These are phyloP conservation scores for Schizotus pectinicornis DNA, from an alignment of 2,888 invertebrate genomes.

Conservation along the genomic window DNA sequence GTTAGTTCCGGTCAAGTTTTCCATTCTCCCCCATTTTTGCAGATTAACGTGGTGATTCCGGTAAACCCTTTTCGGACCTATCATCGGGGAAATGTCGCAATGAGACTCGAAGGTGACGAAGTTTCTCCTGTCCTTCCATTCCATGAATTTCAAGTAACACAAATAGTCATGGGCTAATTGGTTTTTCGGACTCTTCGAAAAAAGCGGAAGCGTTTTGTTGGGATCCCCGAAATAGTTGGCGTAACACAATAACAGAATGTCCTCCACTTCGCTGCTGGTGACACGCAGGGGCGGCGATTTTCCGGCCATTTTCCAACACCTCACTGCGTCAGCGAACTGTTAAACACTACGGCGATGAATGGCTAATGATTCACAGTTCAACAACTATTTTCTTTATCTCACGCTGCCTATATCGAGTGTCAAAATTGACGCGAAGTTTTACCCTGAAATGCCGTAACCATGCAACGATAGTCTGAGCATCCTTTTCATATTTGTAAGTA, in stretches of 20 bases:
- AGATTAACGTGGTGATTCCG: slow-evolving; percentile 12
- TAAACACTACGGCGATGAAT: too few species aligned
- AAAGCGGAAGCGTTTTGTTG: slow-evolving; percentile 7
- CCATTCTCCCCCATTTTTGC: slow-evolving; percentile 14
- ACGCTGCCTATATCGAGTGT: too few species aligned
- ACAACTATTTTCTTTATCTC: too few species aligned
- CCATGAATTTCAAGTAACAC: slow-evolving; percentile 5
- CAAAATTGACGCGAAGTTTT: too few species aligned
- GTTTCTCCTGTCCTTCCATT: slow-evolving; percentile 2
- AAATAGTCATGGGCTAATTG: slow-evolving; percentile 10
- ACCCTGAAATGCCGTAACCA: too few species aligned
- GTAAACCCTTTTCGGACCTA: slow-evolving; percentile 11
- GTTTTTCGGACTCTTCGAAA: slow-evolving; percentile 4
- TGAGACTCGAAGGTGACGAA: not conserved
- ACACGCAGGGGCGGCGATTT: slow-evolving; percentile 10
- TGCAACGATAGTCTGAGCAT: too few species aligned
- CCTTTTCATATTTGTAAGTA: too few species aligned
- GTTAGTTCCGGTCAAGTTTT: slow-evolving; percentile 9
- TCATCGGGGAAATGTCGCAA: slow-evolving; percentile 7
- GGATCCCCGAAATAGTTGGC: slow-evolving; percentile 17
- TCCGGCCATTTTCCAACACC: slow-evolving; percentile 8
- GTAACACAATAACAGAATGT: slow-evolving; percentile 22
- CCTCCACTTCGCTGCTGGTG: slow-evolving; percentile 8
- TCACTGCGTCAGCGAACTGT: not conserved
- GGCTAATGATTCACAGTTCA: too few species aligned